phyloP scores from a whole-genome alignment of 2,888 invertebrate genomes.

The Eilema caniola region DNA sequence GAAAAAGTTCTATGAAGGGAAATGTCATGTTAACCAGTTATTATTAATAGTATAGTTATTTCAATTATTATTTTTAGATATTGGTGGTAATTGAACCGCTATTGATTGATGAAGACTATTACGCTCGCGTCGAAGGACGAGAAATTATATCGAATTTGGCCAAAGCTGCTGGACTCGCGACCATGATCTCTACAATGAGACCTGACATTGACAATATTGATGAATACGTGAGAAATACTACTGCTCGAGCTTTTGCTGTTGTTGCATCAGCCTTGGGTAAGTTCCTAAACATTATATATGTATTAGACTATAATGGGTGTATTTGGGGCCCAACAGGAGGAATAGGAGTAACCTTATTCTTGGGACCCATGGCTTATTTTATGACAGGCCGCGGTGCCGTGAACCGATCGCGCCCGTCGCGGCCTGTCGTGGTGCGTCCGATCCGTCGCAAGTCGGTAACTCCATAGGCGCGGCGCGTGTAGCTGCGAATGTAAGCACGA shows the following conservation, averaged over 20 bases:
- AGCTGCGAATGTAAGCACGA: no score
- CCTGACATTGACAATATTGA: conserved; percentile 99
- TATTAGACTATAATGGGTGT: not conserved
- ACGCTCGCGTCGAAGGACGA: conserved; percentile 99
- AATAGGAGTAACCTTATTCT: no score
- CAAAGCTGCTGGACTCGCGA: conserved; percentile 99
- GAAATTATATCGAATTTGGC: conserved; percentile 99
- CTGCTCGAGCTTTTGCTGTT: conserved; percentile 99
- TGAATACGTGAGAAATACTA: conserved; percentile 99
- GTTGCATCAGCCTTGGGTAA: conserved; percentile 98
- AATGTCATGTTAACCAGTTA: no score
- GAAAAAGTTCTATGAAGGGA: no score
- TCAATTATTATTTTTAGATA: conserved; percentile 87
- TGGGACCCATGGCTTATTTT: no score
- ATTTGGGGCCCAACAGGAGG: not conserved
- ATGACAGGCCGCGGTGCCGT: no score
- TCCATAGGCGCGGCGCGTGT: no score
- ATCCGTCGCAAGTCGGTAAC: no score
- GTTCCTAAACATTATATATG: conserved; percentile 8
- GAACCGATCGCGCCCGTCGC: no score
- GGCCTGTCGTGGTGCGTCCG: no score
- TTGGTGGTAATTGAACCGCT: conserved; percentile 99
- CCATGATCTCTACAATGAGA: conserved; percentile 99
- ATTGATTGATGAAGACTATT: conserved; percentile 99
- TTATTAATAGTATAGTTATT: not conserved